These are phyloP conservation scores for Sesia bembeciformis DNA, from an alignment of 2,888 invertebrate genomes.

Conservation along the genomic window DNA sequence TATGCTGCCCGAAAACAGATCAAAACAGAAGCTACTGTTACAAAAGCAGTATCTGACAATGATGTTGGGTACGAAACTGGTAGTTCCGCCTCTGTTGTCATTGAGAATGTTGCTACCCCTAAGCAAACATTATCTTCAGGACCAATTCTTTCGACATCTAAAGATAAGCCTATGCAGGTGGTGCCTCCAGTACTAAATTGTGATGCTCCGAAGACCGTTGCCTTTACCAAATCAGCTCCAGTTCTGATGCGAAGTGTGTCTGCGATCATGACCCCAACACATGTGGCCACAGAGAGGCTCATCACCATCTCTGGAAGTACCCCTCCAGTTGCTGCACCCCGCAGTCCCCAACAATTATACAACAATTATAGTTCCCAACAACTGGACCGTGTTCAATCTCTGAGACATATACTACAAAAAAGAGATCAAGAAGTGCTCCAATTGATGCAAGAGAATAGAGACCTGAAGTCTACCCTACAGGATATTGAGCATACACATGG, in stretches of 20 bases:
- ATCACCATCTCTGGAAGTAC: slow-evolving; percentile 54
- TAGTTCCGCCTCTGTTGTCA: slow-evolving; percentile 43
- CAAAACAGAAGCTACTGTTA: slow-evolving; percentile 18
- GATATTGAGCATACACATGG: slow-evolving; percentile 41
- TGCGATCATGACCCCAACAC: slow-evolving; percentile 53
- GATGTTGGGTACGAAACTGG: slow-evolving; percentile 64
- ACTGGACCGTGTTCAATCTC: slow-evolving; percentile 43
- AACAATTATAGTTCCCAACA: slow-evolving; percentile 31
- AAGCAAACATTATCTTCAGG: slow-evolving; percentile 42
- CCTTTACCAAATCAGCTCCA: slow-evolving; percentile 32
- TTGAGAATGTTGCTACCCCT: slow-evolving; percentile 32
- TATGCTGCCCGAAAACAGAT: slow-evolving; percentile 39
- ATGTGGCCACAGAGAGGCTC: slow-evolving; percentile 53
- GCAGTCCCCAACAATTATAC: slow-evolving; percentile 35
- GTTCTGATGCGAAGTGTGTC: slow-evolving; percentile 56
- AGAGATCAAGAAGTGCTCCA: slow-evolving; percentile 55
- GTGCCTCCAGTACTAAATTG: slow-evolving; percentile 54
- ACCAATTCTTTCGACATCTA: slow-evolving; percentile 25
- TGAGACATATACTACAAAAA: slow-evolving; percentile 48
- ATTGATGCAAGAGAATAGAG: slow-evolving; percentile 51
- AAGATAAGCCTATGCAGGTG: slow-evolving; percentile 58
- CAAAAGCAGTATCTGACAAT: slow-evolving; percentile 30
- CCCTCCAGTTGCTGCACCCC: slow-evolving; percentile 50
- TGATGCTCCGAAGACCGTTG: slow-evolving; percentile 26
- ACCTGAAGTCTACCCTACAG: slow-evolving; percentile 45